Conservation (phyloP, 2,113 vertebrate species). For the Myotis lucifugus region DNA sequence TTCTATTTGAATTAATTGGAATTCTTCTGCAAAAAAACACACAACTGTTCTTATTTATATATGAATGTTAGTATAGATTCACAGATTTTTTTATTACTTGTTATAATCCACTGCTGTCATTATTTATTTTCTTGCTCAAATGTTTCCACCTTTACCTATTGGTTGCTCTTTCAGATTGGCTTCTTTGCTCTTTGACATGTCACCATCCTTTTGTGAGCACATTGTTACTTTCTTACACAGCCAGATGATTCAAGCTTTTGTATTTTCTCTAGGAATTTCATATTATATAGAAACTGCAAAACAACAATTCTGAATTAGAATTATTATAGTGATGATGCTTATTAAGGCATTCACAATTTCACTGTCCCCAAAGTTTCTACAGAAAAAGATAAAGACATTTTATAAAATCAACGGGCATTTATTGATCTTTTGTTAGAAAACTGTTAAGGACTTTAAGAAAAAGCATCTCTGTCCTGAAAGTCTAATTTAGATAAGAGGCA, state of each 20-base stretch:
- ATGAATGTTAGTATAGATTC: neutral
- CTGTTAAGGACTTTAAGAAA: neutral
- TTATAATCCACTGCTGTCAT: neutral
- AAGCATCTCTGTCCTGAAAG: neutral
- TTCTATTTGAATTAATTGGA: neutral
- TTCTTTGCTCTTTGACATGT: neutral
- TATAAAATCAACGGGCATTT: neutral
- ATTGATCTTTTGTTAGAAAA: neutral
- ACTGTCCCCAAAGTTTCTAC: neutral
- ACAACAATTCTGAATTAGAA: conserved; percentile 51
- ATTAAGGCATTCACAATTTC: neutral
- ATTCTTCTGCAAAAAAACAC: neutral
- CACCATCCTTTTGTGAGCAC: neutral
- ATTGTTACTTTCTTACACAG: neutral
- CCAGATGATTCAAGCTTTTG: neutral
- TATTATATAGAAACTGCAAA: neutral
- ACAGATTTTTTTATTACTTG: neutral
- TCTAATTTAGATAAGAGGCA: neutral
- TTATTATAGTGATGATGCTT: neutral
- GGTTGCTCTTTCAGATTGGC: neutral
- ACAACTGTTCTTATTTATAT: neutral
- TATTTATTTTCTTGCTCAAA: conserved; percentile 15
- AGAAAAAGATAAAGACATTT: neutral
- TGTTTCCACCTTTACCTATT: neutral
- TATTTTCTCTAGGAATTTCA: neutral